Evolutionary conservation across 2,888 invertebrate genomes (phyloP).

Genomic region (Ligdia adustata): DNA sequence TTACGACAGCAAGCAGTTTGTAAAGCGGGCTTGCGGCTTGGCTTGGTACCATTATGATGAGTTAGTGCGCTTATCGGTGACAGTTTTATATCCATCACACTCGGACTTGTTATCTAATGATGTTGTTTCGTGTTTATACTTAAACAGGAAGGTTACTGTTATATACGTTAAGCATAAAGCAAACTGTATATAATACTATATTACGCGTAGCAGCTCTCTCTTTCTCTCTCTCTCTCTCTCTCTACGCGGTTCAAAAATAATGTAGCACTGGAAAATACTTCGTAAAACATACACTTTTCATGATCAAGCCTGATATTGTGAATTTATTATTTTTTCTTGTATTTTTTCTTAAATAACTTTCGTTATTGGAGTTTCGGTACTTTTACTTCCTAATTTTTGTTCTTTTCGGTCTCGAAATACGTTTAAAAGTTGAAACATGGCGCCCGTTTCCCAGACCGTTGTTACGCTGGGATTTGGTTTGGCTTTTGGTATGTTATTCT

Average conservation of each 20-base stretch:
- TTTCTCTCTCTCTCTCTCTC: too few relatives aligned
- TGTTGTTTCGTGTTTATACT: slow-evolving; percentile 13
- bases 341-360: slow-evolving; percentile 25
- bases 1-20: slow-evolving; percentile 26
- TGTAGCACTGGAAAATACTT: slow-evolving; percentile 4
- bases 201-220: slow-evolving; percentile 15
- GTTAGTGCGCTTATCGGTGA: slow-evolving; percentile 61
- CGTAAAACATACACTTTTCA: slow-evolving; percentile 5
- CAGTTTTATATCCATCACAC: slow-evolving; percentile 59
- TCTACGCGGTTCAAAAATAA: slow-evolving; percentile 13
- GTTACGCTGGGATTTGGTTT: slow-evolving; percentile 37
- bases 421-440: slow-evolving; percentile 37
- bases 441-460: slow-evolving; percentile 36
- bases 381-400: slow-evolving; percentile 27
- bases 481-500: slow-evolving; percentile 36
- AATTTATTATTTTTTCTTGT: slow-evolving; percentile 14
- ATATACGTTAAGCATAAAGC: not conserved
- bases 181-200: not conserved
- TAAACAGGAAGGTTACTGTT: too few relatives aligned
- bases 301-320: slow-evolving; percentile 6
- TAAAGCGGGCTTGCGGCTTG: slow-evolving; percentile 16
- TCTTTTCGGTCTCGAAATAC: slow-evolving; percentile 32
- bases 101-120: slow-evolving; percentile 46
- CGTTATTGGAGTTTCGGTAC: slow-evolving; percentile 24
- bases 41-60: slow-evolving; percentile 57